These are phyloP conservation scores for Blera fallax DNA, from an alignment of 2,888 invertebrate genomes.

Conservation along the genomic window DNA sequence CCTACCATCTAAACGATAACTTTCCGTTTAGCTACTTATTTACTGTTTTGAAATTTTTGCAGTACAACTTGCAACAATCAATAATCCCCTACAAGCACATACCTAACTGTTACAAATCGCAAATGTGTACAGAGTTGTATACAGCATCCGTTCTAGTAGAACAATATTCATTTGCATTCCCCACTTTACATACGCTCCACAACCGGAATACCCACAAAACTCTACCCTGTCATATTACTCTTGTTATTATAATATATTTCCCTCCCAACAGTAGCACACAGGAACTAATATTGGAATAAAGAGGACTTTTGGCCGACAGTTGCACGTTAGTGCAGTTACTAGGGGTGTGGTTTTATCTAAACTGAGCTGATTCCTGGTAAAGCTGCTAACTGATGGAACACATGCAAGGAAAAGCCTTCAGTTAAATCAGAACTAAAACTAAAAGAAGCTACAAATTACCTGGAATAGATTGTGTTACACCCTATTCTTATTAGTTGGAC, in stretches of 20 bases:
- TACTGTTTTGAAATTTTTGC: background rate
- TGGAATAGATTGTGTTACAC: background rate
- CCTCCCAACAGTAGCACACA: background rate
- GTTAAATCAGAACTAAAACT: background rate
- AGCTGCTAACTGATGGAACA: background rate
- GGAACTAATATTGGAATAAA: slow-evolving; percentile 33
- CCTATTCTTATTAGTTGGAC: background rate
- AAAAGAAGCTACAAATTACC: background rate
- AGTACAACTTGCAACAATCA: background rate
- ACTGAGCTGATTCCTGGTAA: background rate
- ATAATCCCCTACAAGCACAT: background rate
- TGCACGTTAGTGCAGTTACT: background rate
- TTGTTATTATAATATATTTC: slow-evolving; percentile 29
- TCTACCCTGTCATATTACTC: slow-evolving; percentile 17
- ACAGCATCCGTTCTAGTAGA: background rate
- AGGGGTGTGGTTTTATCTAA: background rate
- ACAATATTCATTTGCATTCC: background rate
- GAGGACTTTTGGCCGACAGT: slow-evolving; percentile 1
- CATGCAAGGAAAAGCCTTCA: background rate
- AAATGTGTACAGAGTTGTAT: background rate
- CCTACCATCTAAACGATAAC: background rate
- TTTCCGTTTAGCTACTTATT: background rate
- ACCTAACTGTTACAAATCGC: background rate
- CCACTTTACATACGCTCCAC: background rate
- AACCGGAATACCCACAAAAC: background rate